Evolutionary conservation across 2,113 vertebrate genomes (phyloP), one percentile per base, ranked within the genome.

Genomic region (Petaurus breviceps): DNA sequence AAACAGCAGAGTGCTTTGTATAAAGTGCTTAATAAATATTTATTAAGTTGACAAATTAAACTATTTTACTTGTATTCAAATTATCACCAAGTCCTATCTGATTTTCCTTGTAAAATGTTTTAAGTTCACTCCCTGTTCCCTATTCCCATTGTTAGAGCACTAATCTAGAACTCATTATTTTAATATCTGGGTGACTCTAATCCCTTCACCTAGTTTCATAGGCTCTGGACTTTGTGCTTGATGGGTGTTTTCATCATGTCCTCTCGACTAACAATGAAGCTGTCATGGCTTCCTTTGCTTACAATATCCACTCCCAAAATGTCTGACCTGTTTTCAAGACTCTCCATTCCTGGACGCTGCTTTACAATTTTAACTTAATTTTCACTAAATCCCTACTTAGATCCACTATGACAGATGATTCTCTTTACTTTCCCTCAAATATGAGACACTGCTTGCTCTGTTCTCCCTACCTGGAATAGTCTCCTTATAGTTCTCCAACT

Each of bases 391-490:
- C 6, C 14, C 37, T 43, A 19, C 6, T 37, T 22, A 43, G n/a
- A n/a, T 1, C 16, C 16, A 23, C 14, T 43, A 0, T 1, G 37
- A 19, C 14, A 68, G 61, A 37, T n/a, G 12, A n/a, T n/a, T n/a
- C 31, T 68, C 14, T 68, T n/a, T 68, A 68, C 31, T 68, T 68
- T 68, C 31, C 12, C 31, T 68, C 61, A 68, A n/a, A 22, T 84
- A 84, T 84, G n/a, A 43, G n/a, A 8, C 14, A 84, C 90, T 96
- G 10, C 51, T 49, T 84, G 55, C 77, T 57, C 37, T 91, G 68
- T n/a, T 93, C 94, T 96, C 92, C 24, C 46, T 31, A 28, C 28
- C 51, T 49, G 28, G 49, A 94, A 55, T 91, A 51, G 92, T 51
- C 91, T 94, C 26, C 28, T 19, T 91, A 8, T 1, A 54, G 0